A percentile compares a stretch with the other conserved stretches of the same genome.
Evolutionary conservation across 2,888 invertebrate species (phyloP).

Genomic region (Lasioglossum lativentre): DNA sequence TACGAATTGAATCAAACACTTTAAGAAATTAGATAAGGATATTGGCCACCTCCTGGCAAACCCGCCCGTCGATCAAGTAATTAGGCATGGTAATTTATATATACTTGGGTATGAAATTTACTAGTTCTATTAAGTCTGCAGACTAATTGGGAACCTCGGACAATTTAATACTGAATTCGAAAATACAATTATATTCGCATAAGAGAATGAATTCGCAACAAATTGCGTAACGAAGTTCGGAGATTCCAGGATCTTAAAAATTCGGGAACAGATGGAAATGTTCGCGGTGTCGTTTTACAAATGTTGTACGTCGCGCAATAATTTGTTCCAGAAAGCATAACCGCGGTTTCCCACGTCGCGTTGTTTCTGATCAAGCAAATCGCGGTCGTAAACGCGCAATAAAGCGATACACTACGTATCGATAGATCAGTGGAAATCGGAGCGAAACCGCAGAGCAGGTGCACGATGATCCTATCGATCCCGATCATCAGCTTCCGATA

Average conservation of each 20-base stretch:
- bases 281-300: background rate
- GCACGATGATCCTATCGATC: constrained; percentile 42
- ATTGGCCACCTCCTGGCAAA: background rate
- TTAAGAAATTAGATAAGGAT: background rate
- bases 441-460: constrained; percentile 61
- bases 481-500: constrained; percentile 19
- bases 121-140: too few relatives aligned
- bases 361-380: constrained; percentile 48
- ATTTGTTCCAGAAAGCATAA: constrained; percentile 45
- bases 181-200: too few relatives aligned
- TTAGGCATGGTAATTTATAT: background rate
- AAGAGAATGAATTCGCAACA: too few relatives aligned
- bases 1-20: background rate
- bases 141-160: too few relatives aligned
- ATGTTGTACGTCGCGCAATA: constrained; percentile 31
- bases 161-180: too few relatives aligned
- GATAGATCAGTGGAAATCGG: constrained; percentile 54
- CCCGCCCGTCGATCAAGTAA: background rate
- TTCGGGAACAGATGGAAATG: background rate
- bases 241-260: background rate
- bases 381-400: constrained; percentile 59
- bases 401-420: constrained; percentile 48
- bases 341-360: constrained; percentile 51
- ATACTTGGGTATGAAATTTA: too few relatives aligned
- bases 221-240: too few relatives aligned